Evolutionary conservation across 1,140 invertebrate species (phyloP), one percentile per base, ranked within the genome.

Genomic region (Bombus terrestris): DNA sequence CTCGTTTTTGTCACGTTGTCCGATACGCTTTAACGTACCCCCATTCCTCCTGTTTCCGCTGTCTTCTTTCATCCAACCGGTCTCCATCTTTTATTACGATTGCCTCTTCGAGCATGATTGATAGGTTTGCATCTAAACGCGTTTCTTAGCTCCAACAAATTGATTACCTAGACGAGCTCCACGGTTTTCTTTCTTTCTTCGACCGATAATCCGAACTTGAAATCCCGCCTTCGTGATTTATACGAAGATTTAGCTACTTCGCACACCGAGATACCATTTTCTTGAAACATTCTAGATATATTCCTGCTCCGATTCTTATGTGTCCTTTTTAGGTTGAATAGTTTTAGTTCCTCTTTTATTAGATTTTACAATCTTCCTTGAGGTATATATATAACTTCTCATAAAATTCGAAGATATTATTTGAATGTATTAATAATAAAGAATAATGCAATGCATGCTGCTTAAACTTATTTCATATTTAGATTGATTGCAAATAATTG

Each of bases 1-100:
- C 82, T 73, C 68, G 76, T 91, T 89, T 84, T 88, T 85, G 76
- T 88, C 82, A 78, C 69, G 75, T 69, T 64, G 74, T 28, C 71
- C 75, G 39, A 25, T 32, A 4, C 18, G 18, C 4, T 28, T 78
- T 64, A 59, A 57, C 53, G 35, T 25, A 37, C 9, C 32, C 13
- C 68, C 18, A 39, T 35, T 28, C 59, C 62, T 57, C 22, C 32
- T 12, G 37, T 18, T 59, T 71, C 22, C 32, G 28, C 41, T 35
- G 25, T 64, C 47, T 22, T 28, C 25, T 74, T 66, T 79, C 71
- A 32, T 39, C 25, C 32, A 32, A 3, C 35, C 18, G 43, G 13
- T 32, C 35, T 35, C 78, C 15, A 69, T 69, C 78, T 39, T 43
- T 80, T 80, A 80, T 74, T 78, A 69, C 66, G 78, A 43, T 77